Percentiles rank a stretch among this genome's conserved stretches.
Conservation (phyloP, 2,888 invertebrate genomes). For the Lycaena phlaeas region DNA sequence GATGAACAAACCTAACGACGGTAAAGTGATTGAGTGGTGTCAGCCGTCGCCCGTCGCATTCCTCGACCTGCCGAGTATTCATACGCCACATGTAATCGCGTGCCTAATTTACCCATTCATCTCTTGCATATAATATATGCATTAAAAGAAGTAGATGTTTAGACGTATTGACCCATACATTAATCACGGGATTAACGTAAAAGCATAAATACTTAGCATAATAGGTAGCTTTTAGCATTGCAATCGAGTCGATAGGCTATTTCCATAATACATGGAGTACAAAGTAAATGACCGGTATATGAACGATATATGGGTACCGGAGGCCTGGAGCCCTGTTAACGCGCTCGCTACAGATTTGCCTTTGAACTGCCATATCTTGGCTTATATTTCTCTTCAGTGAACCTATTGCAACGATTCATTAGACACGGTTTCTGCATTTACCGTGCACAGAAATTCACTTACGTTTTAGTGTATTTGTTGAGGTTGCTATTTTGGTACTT, state of each 20-base stretch:
- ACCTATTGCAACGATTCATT: constrained; percentile 15
- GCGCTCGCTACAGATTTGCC: constrained; percentile 60
- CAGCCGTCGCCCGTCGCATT: constrained; percentile 34
- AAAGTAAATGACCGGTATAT: constrained; percentile 16
- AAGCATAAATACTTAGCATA: not conserved
- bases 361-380: constrained; percentile 57
- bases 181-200: not conserved
- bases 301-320: constrained; percentile 22
- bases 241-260: constrained; percentile 7
- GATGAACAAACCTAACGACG: constrained; percentile 15
- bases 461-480: not conserved
- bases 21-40: constrained; percentile 52
- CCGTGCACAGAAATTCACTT: not conserved
- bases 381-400: constrained; percentile 45
- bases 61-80: constrained; percentile 38
- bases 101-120: constrained; percentile 50
- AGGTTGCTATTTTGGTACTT: too few species aligned
- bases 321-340: constrained; percentile 57
- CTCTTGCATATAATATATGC: constrained; percentile 26
- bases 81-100: constrained; percentile 55
- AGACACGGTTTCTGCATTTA: constrained; percentile 1
- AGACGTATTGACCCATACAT: not conserved
- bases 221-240: constrained; percentile 6
- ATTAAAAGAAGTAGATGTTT: constrained; percentile 12
- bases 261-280: constrained; percentile 14